Conservation (phyloP, 2,113 vertebrate species). For the Ceuthmochares aereus region DNA sequence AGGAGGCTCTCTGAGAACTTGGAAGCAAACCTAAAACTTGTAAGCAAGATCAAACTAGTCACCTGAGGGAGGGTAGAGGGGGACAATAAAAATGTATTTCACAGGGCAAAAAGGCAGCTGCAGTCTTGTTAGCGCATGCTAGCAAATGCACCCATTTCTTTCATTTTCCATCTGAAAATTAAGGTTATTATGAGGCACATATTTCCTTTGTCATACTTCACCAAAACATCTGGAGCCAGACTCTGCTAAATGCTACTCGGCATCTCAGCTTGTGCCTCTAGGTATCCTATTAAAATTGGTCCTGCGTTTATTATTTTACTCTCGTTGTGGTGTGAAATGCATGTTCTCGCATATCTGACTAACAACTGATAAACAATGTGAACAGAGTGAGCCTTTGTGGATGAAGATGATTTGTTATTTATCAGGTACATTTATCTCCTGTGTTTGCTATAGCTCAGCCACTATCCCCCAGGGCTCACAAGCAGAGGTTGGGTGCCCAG, state of each 20-base stretch:
- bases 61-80: not conserved
- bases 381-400: not conserved
- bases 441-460: not conserved
- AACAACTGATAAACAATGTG: constrained; percentile 10
- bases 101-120: not conserved
- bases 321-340: not conserved
- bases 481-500: not conserved
- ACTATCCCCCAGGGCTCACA: not conserved
- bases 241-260: not conserved
- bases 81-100: constrained; percentile 7
- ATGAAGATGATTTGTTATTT: constrained; percentile 12
- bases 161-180: constrained; percentile 50
- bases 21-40: constrained; percentile 27
- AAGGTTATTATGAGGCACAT: not conserved
- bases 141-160: not conserved
- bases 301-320: not conserved
- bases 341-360: not conserved
- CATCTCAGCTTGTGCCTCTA: not conserved
- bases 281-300: not conserved
- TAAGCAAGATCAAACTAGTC: constrained; percentile 56
- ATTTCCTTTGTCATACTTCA: not conserved
- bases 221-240: not conserved
- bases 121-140: constrained; percentile 31
- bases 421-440: constrained; percentile 17
- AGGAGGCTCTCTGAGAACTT: constrained; percentile 46